phyloP scores from a whole-genome alignment of 2,113 vertebrate species.

The Phaetusa simplex region DNA sequence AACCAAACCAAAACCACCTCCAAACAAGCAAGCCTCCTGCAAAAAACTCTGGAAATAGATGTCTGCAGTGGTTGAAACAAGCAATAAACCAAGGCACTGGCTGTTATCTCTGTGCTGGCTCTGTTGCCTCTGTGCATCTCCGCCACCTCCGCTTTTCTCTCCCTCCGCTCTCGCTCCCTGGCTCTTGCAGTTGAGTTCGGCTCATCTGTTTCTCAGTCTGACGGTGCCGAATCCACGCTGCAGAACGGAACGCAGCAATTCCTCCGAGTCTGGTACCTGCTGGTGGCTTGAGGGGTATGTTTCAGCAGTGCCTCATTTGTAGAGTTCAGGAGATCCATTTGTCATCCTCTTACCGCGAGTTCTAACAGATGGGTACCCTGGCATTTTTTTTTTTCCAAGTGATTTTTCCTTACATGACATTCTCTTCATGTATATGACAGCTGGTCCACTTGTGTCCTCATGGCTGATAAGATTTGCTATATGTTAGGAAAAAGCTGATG shows the following conservation, averaged over 20 bases:
- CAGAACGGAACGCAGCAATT: not conserved
- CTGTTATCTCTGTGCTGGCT: not conserved
- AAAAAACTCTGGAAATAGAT: not conserved
- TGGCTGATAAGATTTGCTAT: not conserved
- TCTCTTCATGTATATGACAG: not conserved
- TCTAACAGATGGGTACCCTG: not conserved
- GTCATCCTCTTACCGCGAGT: not conserved
- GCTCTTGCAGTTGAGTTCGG: not conserved
- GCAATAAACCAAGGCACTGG: not conserved
- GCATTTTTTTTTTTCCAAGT: not conserved
- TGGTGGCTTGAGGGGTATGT: not conserved
- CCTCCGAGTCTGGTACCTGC: rapidly evolving
- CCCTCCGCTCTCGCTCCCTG: rapidly evolving
- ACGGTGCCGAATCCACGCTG: rapidly evolving
- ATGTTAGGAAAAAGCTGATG: not conserved
- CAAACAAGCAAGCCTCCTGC: not conserved
- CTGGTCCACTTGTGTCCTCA: not conserved
- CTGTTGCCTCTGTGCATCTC: not conserved
- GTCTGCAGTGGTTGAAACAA: not conserved
- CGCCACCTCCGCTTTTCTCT: not conserved
- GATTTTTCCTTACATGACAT: not conserved
- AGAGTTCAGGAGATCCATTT: not conserved
- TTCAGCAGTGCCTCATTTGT: not conserved
- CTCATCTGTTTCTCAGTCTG: not conserved
- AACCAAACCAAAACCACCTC: not conserved